A percentile compares a stretch with the other conserved stretches of the same genome.
These are phyloP conservation scores for Zaprionus inermis DNA, from an alignment of 1,140 invertebrate species.

Conservation along the genomic window DNA sequence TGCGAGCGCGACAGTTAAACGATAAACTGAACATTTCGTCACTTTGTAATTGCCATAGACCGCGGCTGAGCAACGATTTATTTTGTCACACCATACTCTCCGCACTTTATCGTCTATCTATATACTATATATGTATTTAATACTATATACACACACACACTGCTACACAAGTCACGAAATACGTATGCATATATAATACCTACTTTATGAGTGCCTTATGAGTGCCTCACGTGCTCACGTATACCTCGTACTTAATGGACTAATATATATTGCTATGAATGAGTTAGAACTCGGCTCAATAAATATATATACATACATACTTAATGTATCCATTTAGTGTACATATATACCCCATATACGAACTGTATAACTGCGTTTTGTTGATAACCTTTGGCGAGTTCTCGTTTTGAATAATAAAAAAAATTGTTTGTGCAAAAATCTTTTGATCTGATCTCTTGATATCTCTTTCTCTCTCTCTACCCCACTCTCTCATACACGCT, in stretches of 20 bases:
- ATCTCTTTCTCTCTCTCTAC: neutral
- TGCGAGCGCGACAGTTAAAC: conserved; percentile 19
- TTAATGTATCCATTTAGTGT: conserved; percentile 2
- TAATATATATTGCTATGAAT: conserved; percentile 6
- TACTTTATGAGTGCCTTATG: neutral
- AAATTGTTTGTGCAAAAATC: conserved; percentile 21
- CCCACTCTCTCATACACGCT: neutral
- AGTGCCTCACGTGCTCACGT: conserved; percentile 31
- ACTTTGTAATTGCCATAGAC: conserved; percentile 43
- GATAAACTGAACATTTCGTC: conserved; percentile 41
- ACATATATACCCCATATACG: conserved; percentile 4
- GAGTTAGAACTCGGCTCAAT: conserved; percentile 13
- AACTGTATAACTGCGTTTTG: neutral
- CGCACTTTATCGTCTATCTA: conserved; percentile 10
- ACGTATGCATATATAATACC: conserved; percentile 7
- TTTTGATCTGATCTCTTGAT: conserved; percentile 17
- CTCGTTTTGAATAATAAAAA: conserved; percentile 20
- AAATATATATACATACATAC: conserved; percentile 11
- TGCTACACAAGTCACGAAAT: conserved; percentile 31
- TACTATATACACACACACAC: neutral
- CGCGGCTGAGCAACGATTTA: conserved; percentile 38
- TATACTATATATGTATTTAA: conserved; percentile 4
- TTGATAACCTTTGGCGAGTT: conserved; percentile 10
- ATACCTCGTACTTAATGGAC: conserved; percentile 32
- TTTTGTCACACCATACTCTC: conserved; percentile 17